Conservation (phyloP, 2,888 invertebrate genomes). For the Camptogramma bilineatum region DNA sequence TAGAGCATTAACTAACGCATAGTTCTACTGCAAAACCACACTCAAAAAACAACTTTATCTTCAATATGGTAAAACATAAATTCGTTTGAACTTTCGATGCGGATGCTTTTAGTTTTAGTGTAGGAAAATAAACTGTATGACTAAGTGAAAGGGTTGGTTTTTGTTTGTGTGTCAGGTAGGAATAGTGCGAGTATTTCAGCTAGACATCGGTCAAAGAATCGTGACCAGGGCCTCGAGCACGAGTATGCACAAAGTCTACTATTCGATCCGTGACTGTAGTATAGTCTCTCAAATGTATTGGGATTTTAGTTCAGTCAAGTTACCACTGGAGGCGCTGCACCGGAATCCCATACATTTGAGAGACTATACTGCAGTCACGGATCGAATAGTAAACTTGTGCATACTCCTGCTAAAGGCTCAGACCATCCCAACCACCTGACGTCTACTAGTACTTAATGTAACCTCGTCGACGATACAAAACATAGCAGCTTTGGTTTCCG, state of each 20-base stretch:
- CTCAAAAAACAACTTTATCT: constrained; percentile 47
- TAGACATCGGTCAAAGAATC: constrained; percentile 83
- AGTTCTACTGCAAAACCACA: constrained; percentile 61
- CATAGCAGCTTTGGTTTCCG: constrained; percentile 54
- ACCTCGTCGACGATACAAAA: constrained; percentile 62
- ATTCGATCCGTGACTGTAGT: too few species aligned
- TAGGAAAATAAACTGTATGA: constrained; percentile 41
- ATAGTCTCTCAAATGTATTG: too few species aligned
- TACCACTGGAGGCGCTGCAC: too few species aligned
- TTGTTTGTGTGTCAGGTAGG: constrained; percentile 41
- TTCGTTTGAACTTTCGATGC: constrained; percentile 32
- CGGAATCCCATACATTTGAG: too few species aligned
- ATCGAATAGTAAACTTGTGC: too few species aligned
- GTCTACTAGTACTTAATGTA: constrained; percentile 77
- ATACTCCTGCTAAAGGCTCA: too few species aligned
- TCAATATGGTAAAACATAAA: constrained; percentile 34
- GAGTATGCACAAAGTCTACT: too few species aligned
- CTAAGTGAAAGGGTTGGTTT: constrained; percentile 44
- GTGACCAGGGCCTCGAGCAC: too few species aligned
- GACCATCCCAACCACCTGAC: constrained; percentile 82
- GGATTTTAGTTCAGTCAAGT: too few species aligned
- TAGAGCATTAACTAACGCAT: constrained; percentile 80
- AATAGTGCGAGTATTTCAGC: constrained; percentile 65
- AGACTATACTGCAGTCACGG: too few species aligned
- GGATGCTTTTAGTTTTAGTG: constrained; percentile 30